Conservation (phyloP, 30 jellyfish, hydroid and myxozoan species). For the Cassiopea xamachana region DNA sequence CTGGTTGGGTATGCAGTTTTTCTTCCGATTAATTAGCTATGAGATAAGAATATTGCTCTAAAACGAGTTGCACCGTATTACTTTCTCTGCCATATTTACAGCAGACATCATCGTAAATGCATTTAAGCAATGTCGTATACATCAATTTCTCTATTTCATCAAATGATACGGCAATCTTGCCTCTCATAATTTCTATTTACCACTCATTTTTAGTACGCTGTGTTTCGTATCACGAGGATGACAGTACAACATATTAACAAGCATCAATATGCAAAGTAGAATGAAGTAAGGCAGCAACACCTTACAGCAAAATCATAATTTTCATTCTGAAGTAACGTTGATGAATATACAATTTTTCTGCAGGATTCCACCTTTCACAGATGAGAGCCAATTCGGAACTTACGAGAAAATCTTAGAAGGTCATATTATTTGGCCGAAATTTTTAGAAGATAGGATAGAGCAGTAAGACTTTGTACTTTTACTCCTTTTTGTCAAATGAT, state of each 20-base stretch:
- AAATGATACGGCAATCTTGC: no score
- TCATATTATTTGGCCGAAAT: constrained; percentile 81
- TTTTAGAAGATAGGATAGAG: constrained; percentile 53
- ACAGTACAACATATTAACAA: no score
- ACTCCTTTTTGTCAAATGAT: neutral
- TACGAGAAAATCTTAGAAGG: constrained; percentile 87
- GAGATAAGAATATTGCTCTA: neutral
- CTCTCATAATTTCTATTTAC: no score
- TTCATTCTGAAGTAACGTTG: neutral
- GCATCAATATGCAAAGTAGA: no score
- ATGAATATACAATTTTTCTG: neutral
- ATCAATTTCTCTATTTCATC: no score
- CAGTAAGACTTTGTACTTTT: constrained; percentile 45
- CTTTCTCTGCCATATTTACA: neutral
- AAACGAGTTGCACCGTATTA: no score
- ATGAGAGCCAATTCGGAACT: constrained; percentile 92
- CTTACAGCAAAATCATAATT: no score
- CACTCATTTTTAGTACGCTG: no score
- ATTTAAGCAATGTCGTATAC: no score
- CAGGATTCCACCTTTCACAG: constrained; percentile 95
- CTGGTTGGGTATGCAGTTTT: constrained; percentile 86
- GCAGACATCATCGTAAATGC: neutral
- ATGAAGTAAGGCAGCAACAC: no score
- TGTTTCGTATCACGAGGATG: no score
- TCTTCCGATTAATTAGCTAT: no score